phyloP scores from a whole-genome alignment of 1,140 invertebrate species.

The Ectropis grisescens region DNA sequence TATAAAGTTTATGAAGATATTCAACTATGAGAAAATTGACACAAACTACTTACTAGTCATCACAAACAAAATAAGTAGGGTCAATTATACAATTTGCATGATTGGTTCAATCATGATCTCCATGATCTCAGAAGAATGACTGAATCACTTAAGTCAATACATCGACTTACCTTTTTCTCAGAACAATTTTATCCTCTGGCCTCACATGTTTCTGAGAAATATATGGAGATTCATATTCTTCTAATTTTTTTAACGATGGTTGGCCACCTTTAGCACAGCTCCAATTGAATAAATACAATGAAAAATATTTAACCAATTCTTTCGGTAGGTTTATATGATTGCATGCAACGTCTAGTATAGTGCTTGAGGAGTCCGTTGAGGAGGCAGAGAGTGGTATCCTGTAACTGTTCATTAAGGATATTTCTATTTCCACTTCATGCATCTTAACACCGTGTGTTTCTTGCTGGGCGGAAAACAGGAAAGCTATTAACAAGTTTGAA shows the following conservation, averaged over 20 bases:
- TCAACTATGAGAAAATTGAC: no score
- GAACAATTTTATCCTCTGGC: slow-evolving; percentile 78
- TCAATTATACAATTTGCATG: no score
- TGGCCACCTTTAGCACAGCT: slow-evolving; percentile 79
- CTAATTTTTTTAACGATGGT: slow-evolving; percentile 86
- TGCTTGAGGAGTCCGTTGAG: slow-evolving; percentile 85
- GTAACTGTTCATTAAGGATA: slow-evolving; percentile 88
- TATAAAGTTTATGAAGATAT: no score
- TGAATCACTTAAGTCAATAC: no score
- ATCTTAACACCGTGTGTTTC: slow-evolving; percentile 81
- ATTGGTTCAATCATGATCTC: no score
- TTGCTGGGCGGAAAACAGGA: slow-evolving; percentile 92
- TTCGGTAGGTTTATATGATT: slow-evolving; percentile 81
- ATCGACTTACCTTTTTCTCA: slow-evolving; percentile 82
- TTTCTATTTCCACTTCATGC: slow-evolving; percentile 82
- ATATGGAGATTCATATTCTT: slow-evolving; percentile 97
- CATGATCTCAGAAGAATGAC: no score
- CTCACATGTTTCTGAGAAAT: slow-evolving; percentile 82
- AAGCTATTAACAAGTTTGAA: slow-evolving; percentile 87
- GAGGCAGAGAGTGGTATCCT: slow-evolving; percentile 86
- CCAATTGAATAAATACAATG: slow-evolving; percentile 86
- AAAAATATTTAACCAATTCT: slow-evolving; percentile 88
- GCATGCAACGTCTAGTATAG: slow-evolving; percentile 85
- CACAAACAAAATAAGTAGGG: no score
- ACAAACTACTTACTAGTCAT: no score